Conservation (phyloP, 2,797 vertebrate genomes). For the Cottoperca gobio region DNA sequence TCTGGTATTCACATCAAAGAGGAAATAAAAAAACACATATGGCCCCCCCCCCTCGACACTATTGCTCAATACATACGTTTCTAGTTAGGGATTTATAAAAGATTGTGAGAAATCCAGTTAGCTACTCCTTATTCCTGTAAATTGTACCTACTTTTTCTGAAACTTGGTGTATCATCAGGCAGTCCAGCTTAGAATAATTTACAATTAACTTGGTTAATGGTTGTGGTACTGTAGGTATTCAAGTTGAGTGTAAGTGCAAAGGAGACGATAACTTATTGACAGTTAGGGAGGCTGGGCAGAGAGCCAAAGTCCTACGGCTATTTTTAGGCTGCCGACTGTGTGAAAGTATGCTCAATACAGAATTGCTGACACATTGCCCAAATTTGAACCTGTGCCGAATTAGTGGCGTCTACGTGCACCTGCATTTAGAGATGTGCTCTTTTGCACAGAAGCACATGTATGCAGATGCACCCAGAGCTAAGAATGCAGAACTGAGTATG, state of each 20-base stretch:
- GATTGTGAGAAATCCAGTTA: background rate
- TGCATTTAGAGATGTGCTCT: slow-evolving; percentile 37
- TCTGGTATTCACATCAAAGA: slow-evolving; percentile 65
- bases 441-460: slow-evolving; percentile 25
- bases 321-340: slow-evolving; percentile 85
- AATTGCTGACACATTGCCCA: slow-evolving; percentile 79
- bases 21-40: slow-evolving; percentile 44
- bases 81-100: slow-evolving; percentile 20
- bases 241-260: slow-evolving; percentile 43
- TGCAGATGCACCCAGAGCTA: slow-evolving; percentile 11
- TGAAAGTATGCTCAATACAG: slow-evolving; percentile 79
- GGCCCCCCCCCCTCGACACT: slow-evolving; percentile 12
- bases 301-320: slow-evolving; percentile 83
- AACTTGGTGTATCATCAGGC: background rate
- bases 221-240: slow-evolving; percentile 54
- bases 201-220: slow-evolving; percentile 49
- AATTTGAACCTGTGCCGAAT: slow-evolving; percentile 73
- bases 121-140: background rate
- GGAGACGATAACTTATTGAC: slow-evolving; percentile 78
- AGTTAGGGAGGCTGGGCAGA: slow-evolving; percentile 78
- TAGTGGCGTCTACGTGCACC: slow-evolving; percentile 50
- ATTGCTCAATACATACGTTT: slow-evolving; percentile 2
- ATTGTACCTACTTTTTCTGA: background rate
- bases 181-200: slow-evolving; percentile 16
- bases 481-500: background rate